Percentiles rank a stretch among this genome's conserved stretches.
Evolutionary conservation across 2,888 invertebrate species (phyloP).

Genomic region (Drosophila paranaensis): DNA sequence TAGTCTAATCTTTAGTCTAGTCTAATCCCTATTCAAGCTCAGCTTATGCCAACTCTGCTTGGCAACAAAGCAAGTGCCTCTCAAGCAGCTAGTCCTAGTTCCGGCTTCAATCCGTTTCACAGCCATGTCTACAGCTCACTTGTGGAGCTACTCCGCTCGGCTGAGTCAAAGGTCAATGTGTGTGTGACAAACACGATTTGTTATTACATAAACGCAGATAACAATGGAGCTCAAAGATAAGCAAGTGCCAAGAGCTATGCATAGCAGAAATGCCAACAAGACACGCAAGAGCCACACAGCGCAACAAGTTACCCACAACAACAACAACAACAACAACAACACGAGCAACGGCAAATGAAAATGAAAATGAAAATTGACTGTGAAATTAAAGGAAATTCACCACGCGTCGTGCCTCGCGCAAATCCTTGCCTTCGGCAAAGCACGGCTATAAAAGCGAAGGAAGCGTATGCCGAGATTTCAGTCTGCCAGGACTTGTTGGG

Average conservation of each 20-base stretch:
- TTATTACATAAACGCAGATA: slow-evolving; percentile 16
- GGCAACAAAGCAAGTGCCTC: neutral
- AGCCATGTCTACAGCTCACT: neutral
- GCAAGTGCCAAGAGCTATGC: slow-evolving; percentile 1
- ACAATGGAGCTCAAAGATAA: slow-evolving; percentile 18
- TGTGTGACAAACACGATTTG: slow-evolving; percentile 10
- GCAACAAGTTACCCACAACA: slow-evolving; percentile 61
- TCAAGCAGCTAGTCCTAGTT: neutral
- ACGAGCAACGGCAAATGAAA: slow-evolving; percentile 35
- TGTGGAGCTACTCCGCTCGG: neutral
- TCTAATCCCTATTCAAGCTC: neutral
- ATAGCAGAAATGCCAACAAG: slow-evolving; percentile 6
- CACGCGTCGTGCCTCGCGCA: slow-evolving; percentile 39
- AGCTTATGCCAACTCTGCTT: neutral
- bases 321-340: neutral
- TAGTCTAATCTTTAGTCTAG: neutral
- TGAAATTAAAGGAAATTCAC: slow-evolving; percentile 57
- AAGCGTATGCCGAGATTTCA: slow-evolving; percentile 55
- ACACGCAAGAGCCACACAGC: slow-evolving; percentile 42
- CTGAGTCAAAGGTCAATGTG: slow-evolving; percentile 4
- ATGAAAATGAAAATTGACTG: slow-evolving; percentile 41
- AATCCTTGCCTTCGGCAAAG: slow-evolving; percentile 32
- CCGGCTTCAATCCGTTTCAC: neutral
- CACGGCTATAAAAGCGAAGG: slow-evolving; percentile 65
- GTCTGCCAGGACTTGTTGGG: slow-evolving; percentile 49